Conservation (phyloP, 2,797 vertebrate genomes). For the Falco concolor region DNA sequence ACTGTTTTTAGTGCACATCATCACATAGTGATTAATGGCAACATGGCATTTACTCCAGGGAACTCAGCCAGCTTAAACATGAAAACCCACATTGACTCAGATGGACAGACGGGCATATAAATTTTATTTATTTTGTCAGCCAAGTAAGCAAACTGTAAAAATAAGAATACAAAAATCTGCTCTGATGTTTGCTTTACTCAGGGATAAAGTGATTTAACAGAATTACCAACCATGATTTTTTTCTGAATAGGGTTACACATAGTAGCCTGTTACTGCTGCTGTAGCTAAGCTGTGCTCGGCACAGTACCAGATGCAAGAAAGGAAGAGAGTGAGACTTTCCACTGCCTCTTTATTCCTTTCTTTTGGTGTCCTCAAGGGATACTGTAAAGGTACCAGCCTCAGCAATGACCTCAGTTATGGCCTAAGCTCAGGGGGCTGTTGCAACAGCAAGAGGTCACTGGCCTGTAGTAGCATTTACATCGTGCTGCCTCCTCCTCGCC, state of each 20-base stretch:
- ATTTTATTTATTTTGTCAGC: constrained; percentile 34
- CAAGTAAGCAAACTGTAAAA: constrained; percentile 44
- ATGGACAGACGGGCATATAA: constrained; percentile 38
- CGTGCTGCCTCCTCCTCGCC: neutral
- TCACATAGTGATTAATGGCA: constrained; percentile 40
- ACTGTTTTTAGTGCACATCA: constrained; percentile 28
- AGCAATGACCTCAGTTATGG: neutral
- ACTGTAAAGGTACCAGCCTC: neutral
- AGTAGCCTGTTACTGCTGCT: neutral
- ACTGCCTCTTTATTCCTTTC: neutral
- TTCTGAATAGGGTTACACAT: constrained; percentile 7
- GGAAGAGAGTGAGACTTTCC: neutral
- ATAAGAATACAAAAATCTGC: constrained; percentile 29
- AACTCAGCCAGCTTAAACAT: constrained; percentile 34
- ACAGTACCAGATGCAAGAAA: neutral
- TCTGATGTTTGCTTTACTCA: constrained; percentile 28
- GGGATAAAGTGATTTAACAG: constrained; percentile 30
- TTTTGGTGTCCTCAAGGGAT: neutral
- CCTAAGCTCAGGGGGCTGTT: neutral
- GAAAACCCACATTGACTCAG: constrained; percentile 37
- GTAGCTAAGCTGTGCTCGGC: neutral
- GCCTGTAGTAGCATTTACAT: neutral
- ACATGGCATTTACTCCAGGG: constrained; percentile 42
- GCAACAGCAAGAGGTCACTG: neutral
- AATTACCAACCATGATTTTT: constrained; percentile 11